phyloP scores from a whole-genome alignment of 2,113 vertebrate species.

The Xiphophorus hellerii region DNA sequence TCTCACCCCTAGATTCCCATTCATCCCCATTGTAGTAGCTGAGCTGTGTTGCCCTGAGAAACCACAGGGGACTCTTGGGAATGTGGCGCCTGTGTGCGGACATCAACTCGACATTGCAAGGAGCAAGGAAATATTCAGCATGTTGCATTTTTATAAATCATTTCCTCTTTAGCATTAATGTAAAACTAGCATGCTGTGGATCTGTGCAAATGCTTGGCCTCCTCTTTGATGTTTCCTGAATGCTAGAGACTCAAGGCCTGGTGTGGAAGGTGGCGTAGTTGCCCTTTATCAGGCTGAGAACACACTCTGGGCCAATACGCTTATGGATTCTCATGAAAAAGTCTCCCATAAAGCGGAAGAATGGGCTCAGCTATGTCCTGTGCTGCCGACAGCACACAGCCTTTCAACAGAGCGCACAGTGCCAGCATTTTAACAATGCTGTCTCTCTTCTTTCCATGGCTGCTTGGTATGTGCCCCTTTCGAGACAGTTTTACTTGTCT shows the following conservation, averaged over 20 bases:
- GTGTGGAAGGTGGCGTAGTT: conserved; percentile 43
- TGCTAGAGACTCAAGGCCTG: conserved; percentile 22
- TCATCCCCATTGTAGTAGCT: conserved; percentile 78
- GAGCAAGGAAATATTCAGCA: not conserved
- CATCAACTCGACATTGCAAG: not conserved
- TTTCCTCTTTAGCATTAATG: not conserved
- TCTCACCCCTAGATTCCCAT: conserved; percentile 68
- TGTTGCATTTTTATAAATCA: not conserved
- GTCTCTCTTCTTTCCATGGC: conserved; percentile 34
- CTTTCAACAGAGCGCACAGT: conserved; percentile 32
- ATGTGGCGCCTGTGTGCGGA: conserved; percentile 55
- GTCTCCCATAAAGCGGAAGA: conserved; percentile 33
- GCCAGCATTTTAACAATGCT: conserved; percentile 50
- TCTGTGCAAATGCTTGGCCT: conserved; percentile 16
- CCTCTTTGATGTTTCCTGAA: not conserved
- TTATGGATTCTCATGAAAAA: conserved; percentile 49
- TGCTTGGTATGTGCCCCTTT: conserved; percentile 12
- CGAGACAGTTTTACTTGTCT: conserved; percentile 33
- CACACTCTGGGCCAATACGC: conserved; percentile 24
- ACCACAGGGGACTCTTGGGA: conserved; percentile 69
- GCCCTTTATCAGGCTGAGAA: conserved; percentile 46
- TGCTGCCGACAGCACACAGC: conserved; percentile 11
- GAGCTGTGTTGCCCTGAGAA: conserved; percentile 74
- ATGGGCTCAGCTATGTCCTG: conserved; percentile 13
- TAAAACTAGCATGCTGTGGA: not conserved